Conservation (phyloP, 1,140 invertebrate genomes). For the Lysiphlebus fabarum region DNA sequence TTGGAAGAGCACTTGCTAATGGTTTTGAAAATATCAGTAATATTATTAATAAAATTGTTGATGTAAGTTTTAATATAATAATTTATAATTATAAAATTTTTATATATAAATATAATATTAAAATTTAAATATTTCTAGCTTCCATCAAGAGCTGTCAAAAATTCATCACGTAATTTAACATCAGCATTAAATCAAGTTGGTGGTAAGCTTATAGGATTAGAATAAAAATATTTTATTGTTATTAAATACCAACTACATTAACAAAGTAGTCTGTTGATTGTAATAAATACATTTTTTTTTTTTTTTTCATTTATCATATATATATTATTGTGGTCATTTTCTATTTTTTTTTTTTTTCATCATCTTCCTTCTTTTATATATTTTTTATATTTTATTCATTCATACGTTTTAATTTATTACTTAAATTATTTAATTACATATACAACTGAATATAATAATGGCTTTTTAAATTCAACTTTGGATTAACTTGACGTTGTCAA, state of each 20-base stretch:
- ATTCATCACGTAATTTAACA: constrained; percentile 53
- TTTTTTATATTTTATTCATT: no score
- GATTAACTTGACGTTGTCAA: no score
- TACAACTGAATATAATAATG: no score
- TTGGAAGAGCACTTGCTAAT: constrained; percentile 59
- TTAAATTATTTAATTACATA: no score
- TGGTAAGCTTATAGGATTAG: constrained; percentile 56
- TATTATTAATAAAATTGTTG: constrained; percentile 54
- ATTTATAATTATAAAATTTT: constrained; percentile 9
- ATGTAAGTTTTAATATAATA: constrained; percentile 47
- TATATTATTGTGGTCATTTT: constrained; percentile 2
- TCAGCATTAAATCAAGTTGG: constrained; percentile 57
- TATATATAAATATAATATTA: not conserved
- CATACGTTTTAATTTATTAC: no score
- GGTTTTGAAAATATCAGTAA: constrained; percentile 62
- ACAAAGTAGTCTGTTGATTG: not conserved
- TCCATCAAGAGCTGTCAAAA: constrained; percentile 52
- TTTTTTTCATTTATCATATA: constrained; percentile 11
- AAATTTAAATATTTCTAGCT: constrained; percentile 40
- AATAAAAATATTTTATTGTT: constrained; percentile 29
- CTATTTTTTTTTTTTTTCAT: no score
- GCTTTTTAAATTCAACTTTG: no score
- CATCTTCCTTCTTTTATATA: no score
- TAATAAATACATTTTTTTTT: constrained; percentile 11
- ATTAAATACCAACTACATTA: constrained; percentile 6